Conservation (phyloP, 2,113 vertebrate genomes). For the Gallinago media region DNA sequence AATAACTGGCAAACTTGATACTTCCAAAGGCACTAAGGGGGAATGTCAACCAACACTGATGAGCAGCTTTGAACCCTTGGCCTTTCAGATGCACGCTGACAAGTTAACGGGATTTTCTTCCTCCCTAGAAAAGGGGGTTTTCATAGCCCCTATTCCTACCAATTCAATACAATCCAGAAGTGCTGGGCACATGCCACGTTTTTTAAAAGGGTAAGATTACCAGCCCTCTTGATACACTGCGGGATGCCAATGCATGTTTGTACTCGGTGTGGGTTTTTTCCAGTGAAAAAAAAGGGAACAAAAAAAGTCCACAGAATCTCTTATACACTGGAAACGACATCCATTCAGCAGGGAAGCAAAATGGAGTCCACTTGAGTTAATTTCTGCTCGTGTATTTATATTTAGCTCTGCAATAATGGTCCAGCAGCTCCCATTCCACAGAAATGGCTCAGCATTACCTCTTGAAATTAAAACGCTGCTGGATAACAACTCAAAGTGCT, state of each 20-base stretch:
- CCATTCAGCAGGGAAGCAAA: background rate
- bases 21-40: slow-evolving; percentile 69
- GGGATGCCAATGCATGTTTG: slow-evolving; percentile 21
- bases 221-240: background rate
- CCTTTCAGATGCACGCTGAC: slow-evolving; percentile 58
- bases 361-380: background rate
- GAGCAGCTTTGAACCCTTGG: slow-evolving; percentile 59
- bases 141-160: slow-evolving; percentile 16
- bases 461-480: background rate
- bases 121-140: background rate
- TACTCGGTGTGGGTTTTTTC: slow-evolving; percentile 30
- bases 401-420: background rate
- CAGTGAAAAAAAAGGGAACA: background rate
- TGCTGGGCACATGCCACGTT: slow-evolving; percentile 15
- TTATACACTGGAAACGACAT: background rate
- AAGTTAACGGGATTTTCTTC: slow-evolving; percentile 60
- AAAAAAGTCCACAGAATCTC: background rate
- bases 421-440: background rate
- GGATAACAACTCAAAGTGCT: background rate
- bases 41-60: slow-evolving; percentile 66
- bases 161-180: slow-evolving; percentile 44
- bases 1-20: slow-evolving; percentile 73
- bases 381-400: slow-evolving; percentile 8
- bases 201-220: slow-evolving; percentile 48
- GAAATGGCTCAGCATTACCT: background rate